phyloP scores from a whole-genome alignment of 2,113 vertebrate species.

The Hemiscyllium ocellatum region DNA sequence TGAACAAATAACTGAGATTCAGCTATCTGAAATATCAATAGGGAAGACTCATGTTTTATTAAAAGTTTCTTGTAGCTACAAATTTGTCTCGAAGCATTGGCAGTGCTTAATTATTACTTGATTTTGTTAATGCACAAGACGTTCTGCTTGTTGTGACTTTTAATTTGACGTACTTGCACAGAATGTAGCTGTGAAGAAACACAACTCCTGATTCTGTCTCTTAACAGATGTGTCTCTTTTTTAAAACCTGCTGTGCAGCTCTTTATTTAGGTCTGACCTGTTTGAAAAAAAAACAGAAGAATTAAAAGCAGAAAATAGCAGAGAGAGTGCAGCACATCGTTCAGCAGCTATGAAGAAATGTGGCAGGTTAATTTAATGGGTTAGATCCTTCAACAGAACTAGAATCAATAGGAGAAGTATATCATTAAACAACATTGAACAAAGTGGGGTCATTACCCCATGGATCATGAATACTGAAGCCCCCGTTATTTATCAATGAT shows the following conservation, averaged over 20 bases:
- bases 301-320: neutral
- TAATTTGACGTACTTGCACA: neutral
- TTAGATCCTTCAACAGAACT: neutral
- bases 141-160: neutral
- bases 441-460: neutral
- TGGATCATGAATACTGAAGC: neutral
- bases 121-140: neutral
- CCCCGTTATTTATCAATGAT: neutral
- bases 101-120: constrained; percentile 22
- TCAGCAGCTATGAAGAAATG: neutral
- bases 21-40: neutral
- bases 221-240: neutral
- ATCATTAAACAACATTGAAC: neutral
- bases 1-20: neutral
- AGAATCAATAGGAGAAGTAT: neutral
- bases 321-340: neutral
- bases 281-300: neutral
- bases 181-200: neutral
- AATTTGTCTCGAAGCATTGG: neutral
- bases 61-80: neutral
- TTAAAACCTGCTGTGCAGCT: neutral
- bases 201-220: neutral
- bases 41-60: neutral
- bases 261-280: neutral
- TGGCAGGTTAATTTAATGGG: neutral